These are phyloP conservation scores for Dicyrtomina minuta DNA, from an alignment of 2,888 invertebrate genomes.

Conservation along the genomic window DNA sequence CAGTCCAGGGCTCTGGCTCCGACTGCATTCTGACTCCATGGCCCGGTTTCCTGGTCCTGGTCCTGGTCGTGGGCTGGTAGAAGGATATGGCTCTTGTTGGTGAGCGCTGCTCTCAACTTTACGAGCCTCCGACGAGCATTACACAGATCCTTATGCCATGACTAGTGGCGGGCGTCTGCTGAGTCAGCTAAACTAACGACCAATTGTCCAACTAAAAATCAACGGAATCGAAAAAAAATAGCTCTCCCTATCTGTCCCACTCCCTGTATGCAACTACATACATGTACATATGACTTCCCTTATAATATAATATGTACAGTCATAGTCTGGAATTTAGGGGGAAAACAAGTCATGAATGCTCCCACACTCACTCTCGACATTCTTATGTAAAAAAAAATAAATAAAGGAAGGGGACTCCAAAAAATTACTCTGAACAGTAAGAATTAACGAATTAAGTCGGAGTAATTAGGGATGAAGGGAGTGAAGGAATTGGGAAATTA, in stretches of 20 bases:
- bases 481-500: not conserved
- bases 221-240: constrained; percentile 7
- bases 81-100: not conserved
- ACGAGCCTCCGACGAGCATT: constrained; percentile 1
- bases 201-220: constrained; percentile 16
- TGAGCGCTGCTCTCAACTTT: constrained; percentile 11
- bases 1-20: too few species aligned
- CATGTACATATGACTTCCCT: not conserved
- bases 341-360: too few species aligned
- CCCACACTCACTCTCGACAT: too few species aligned
- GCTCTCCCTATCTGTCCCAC: constrained; percentile 7
- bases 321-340: too few species aligned
- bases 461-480: not conserved
- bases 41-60: not conserved
- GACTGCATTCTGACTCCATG: not conserved
- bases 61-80: not conserved
- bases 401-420: too few species aligned
- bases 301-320: too few species aligned
- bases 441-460: not conserved
- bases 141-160: constrained; percentile 15
- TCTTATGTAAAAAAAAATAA: too few species aligned
- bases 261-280: not conserved
- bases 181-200: constrained; percentile 2
- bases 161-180: constrained; percentile 17
- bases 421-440: too few species aligned